phyloP scores from a whole-genome alignment of 2,113 vertebrate genomes.

The Bagarius yarrelli region DNA sequence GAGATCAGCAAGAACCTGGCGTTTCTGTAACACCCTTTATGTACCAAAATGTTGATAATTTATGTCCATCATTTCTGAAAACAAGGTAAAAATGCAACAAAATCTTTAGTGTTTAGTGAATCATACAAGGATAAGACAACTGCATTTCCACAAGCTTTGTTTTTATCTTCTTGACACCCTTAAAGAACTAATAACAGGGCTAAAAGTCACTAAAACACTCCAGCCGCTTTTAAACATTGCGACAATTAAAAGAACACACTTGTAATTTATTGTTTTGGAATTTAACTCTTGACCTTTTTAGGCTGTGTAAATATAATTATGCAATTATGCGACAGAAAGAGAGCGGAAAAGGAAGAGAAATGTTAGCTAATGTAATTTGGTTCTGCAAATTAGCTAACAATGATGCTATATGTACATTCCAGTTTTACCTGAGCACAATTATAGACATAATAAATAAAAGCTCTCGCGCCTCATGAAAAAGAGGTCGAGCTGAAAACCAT shows the following conservation, averaged over 20 bases:
- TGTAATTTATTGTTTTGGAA: background rate
- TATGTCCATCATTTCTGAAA: no score
- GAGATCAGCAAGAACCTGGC: no score
- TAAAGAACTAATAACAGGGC: background rate
- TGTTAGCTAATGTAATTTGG: background rate
- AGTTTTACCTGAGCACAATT: no score
- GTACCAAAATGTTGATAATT: background rate
- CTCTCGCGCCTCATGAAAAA: no score
- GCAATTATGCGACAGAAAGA: background rate
- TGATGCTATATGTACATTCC: background rate
- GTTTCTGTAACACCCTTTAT: no score
- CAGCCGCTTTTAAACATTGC: background rate
- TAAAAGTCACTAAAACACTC: background rate
- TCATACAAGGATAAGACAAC: background rate
- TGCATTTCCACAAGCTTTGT: background rate
- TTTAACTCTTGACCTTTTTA: background rate
- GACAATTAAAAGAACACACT: background rate
- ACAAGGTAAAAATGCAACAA: no score
- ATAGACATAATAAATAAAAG: no score
- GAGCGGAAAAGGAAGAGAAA: background rate
- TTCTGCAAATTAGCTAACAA: slow-evolving; percentile 2
- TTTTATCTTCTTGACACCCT: background rate
- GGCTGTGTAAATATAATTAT: background rate
- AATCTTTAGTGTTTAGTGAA: background rate
- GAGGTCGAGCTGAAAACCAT: no score